Conservation (phyloP, 2,113 vertebrate species). For the Gallinago undulata region DNA sequence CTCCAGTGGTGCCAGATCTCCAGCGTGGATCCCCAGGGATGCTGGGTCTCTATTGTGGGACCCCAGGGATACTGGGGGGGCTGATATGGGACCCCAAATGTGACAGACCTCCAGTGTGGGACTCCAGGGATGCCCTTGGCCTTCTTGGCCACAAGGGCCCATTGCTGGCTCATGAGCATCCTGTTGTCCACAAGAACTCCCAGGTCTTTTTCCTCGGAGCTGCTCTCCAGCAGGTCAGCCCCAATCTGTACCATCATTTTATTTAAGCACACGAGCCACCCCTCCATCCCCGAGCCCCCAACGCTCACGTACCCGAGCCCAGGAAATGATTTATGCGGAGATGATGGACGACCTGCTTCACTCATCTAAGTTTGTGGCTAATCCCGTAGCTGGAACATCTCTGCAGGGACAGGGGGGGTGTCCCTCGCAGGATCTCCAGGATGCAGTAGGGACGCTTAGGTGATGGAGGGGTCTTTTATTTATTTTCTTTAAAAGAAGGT, state of each 20-base stretch:
- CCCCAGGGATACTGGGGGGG: no score
- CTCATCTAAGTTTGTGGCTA: conserved; percentile 24
- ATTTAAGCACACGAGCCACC: not conserved
- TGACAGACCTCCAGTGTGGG: no score
- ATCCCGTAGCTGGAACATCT: not conserved
- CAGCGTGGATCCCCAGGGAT: not conserved
- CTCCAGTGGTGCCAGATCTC: not conserved
- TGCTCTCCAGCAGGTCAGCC: no score
- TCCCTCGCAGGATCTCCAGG: conserved; percentile 7
- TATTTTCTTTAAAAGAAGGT: not conserved
- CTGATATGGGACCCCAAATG: no score
- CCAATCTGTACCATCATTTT: not conserved
- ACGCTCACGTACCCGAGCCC: not conserved
- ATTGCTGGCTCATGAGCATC: no score
- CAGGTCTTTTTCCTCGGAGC: no score
- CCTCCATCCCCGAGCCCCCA: not conserved
- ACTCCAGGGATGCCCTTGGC: no score
- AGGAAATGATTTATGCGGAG: not conserved
- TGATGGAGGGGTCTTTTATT: not conserved
- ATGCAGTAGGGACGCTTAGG: not conserved
- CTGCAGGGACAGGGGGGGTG: not conserved
- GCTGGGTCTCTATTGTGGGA: no score
- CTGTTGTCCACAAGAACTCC: no score
- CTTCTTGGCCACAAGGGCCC: no score
- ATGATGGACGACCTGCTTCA: conserved; percentile 42